A percentile compares a stretch with the other conserved stretches of the same genome.
phyloP scores from a whole-genome alignment of 2,797 vertebrate species.

The Gila robusta region DNA sequence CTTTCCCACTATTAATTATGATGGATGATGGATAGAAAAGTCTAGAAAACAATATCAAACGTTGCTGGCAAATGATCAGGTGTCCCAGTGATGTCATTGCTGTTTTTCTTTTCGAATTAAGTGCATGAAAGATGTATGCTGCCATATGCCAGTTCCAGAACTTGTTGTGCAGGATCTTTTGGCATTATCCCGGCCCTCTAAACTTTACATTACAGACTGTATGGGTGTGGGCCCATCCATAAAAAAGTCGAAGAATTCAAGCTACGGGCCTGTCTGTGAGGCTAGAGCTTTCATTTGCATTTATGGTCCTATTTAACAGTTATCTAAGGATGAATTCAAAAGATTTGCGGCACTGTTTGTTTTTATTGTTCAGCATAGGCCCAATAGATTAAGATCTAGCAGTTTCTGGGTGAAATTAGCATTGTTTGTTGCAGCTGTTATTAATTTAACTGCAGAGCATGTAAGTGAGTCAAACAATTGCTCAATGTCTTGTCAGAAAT shows the following conservation, averaged over 20 bases:
- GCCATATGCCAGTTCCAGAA: background rate
- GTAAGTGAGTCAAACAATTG: conserved; percentile 57
- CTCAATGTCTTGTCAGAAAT: conserved; percentile 68
- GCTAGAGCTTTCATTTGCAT: background rate
- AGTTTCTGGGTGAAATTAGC: conserved; percentile 14
- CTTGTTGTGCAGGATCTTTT: background rate
- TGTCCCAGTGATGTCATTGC: background rate
- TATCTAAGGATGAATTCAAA: conserved; percentile 21
- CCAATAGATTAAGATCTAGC: conserved; percentile 23
- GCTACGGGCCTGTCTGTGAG: background rate
- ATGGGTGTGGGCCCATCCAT: conserved; percentile 4
- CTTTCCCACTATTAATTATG: conserved; percentile 32
- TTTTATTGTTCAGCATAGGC: conserved; percentile 25
- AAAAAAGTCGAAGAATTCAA: background rate
- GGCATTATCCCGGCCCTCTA: background rate
- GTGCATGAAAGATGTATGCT: background rate
- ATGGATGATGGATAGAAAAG: conserved; percentile 23
- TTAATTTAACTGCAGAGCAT: conserved; percentile 19
- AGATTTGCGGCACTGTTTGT: conserved; percentile 34
- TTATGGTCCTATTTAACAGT: background rate
- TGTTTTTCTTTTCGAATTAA: background rate
- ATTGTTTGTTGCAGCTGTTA: conserved; percentile 40
- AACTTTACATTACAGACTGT: background rate
- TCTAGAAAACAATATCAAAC: conserved; percentile 23
- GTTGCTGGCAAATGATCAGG: conserved; percentile 7